Base-by-base conservation (phyloP, 2,113 vertebrate species). In the Neolamprologus cancellatus region DNA sequence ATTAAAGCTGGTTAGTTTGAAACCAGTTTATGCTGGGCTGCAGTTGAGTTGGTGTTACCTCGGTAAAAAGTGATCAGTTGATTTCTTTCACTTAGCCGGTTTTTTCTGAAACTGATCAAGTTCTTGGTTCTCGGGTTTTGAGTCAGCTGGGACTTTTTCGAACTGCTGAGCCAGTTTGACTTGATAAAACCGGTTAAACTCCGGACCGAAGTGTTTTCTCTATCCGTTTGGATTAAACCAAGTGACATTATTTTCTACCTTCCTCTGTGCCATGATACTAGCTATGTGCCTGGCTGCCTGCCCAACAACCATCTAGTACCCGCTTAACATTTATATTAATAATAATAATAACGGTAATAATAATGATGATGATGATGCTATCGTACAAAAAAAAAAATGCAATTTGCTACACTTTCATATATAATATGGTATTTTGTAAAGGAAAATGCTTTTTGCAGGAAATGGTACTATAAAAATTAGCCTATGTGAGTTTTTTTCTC, bases 381-480 rank as follows among this genome's bases (percentile, higher is more conserved):
- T 94, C 93, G 83, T 91, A 89, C 90, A 94, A 91, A 94, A 91
- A 44, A 25, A 44, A 71, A 28, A 91, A 95, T 95, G 94, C 93
- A 94, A 94, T 95, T 96, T 95, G 95, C 92, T 95, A 95, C 88
- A 90, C 79, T 93, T 94, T 92, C 91, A 84, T 93, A 94, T 93
- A 91, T 91, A 84, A 87, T 93, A 93, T 92, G 79, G 94, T 94
- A 91, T 94, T 95, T 94, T 95, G 91, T 94, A 94, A 95, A 94
- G 92, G 90, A 85, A 93, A 93, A 92, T 93, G 87, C 87, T 95
- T 94, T 91, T 94, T 94, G 91, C 93, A 93, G 89, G 94, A 96
- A 95, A 94, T 89, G 95, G 96, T 97, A 96, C 96, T 96, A 95
- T 95, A 95, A 88, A 93, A 94, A 90, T 81, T 91, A 88, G 88